Conservation (phyloP, 2,888 invertebrate genomes). For the Acanthosepion pharaonis region DNA sequence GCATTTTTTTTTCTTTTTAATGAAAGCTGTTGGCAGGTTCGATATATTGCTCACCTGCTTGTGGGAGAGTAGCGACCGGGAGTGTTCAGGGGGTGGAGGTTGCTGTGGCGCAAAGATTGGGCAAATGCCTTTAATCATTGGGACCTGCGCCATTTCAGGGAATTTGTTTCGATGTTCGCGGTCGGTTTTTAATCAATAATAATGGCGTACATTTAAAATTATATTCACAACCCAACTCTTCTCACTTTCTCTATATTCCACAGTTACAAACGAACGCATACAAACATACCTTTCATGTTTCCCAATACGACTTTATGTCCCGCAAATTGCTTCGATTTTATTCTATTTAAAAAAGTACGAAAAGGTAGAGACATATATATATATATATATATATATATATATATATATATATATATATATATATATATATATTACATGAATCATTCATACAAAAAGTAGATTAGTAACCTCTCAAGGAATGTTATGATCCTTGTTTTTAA, state of each 20-base stretch:
- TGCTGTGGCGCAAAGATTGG: background rate
- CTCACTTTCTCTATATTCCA: background rate
- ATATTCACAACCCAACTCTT: background rate
- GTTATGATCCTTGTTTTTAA: too few relatives aligned
- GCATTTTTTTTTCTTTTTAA: background rate
- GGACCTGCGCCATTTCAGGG: background rate
- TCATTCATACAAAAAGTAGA: too few relatives aligned
- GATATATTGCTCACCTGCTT: background rate
- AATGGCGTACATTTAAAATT: conserved; percentile 33
- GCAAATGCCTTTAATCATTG: background rate
- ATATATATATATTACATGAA: too few relatives aligned
- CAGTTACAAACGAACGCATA: too few relatives aligned
- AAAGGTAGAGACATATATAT: too few relatives aligned
- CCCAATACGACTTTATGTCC: too few relatives aligned
- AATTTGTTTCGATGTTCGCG: background rate
- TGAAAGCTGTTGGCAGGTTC: background rate
- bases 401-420: too few relatives aligned
- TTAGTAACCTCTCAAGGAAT: too few relatives aligned
- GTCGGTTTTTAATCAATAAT: background rate
- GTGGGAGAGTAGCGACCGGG: background rate
- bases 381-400: too few relatives aligned
- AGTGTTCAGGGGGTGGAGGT: background rate
- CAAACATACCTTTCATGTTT: too few relatives aligned
- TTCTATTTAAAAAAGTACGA: too few relatives aligned
- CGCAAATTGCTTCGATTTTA: too few relatives aligned